Percentiles rank a stretch among this genome's conserved stretches.
These are phyloP conservation scores for Chymomyza procnemis DNA, from an alignment of 2,888 invertebrate species.

Conservation along the genomic window DNA sequence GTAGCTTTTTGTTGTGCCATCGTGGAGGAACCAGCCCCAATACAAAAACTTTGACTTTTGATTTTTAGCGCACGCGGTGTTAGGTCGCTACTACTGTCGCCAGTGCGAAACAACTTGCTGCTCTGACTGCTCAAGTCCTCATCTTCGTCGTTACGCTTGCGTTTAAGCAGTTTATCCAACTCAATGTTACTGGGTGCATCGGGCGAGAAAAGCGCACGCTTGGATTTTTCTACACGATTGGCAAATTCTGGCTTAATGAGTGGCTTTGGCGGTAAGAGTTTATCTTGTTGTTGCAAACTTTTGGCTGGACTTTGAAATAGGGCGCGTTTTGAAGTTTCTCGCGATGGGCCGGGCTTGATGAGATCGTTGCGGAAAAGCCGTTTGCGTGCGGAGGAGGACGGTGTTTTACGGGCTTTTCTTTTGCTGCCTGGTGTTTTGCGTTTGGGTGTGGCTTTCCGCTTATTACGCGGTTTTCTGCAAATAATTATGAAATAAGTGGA, in stretches of 20 bases:
- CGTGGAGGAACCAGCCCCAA: slow-evolving; percentile 75
- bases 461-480: slow-evolving; percentile 65
- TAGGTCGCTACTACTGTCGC: slow-evolving; percentile 49
- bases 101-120: slow-evolving; percentile 61
- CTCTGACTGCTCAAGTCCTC: slow-evolving; percentile 59
- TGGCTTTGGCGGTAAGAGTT: slow-evolving; percentile 58
- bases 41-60: slow-evolving; percentile 78
- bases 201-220: slow-evolving; percentile 84
- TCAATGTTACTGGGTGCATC: slow-evolving; percentile 57
- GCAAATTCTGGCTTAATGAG: slow-evolving; percentile 78
- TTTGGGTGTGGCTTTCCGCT: slow-evolving; percentile 76
- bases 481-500: neutral
- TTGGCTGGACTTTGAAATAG: slow-evolving; percentile 87
- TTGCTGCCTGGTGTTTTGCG: slow-evolving; percentile 82
- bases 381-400: slow-evolving; percentile 75
- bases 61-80: slow-evolving; percentile 76
- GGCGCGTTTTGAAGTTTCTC: slow-evolving; percentile 84
- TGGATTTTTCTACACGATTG: slow-evolving; percentile 81
- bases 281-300: slow-evolving; percentile 77
- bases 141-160: slow-evolving; percentile 68
- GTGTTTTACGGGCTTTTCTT: slow-evolving; percentile 65
- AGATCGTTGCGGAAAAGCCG: slow-evolving; percentile 64
- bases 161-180: slow-evolving; percentile 70
- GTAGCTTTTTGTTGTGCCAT: slow-evolving; percentile 21
- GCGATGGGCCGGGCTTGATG: slow-evolving; percentile 75